Conservation (phyloP, 2,113 vertebrate genomes). For the Mugil cephalus region DNA sequence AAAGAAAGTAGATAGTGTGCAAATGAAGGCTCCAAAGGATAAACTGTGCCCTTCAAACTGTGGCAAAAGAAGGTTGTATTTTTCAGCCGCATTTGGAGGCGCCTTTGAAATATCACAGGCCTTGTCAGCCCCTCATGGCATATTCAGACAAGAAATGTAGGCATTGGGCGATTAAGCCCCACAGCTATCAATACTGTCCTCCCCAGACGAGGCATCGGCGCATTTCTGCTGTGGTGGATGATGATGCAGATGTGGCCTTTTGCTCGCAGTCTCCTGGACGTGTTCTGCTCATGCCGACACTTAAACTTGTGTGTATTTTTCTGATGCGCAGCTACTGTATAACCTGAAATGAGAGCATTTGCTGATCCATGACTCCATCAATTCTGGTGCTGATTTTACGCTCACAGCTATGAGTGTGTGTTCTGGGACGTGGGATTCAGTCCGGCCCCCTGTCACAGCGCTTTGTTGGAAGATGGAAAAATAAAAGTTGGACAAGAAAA, state of each 20-base stretch:
- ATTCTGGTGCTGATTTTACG: neutral
- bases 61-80: neutral
- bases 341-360: constrained; percentile 22
- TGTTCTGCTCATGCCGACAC: constrained; percentile 6
- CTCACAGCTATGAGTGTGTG: neutral
- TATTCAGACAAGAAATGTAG: constrained; percentile 25
- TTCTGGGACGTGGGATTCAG: neutral
- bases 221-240: constrained; percentile 1
- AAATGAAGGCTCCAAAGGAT: neutral
- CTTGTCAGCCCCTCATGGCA: constrained; percentile 24
- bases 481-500: neutral
- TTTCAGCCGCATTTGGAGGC: constrained; percentile 12
- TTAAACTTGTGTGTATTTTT: constrained; percentile 10
- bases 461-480: neutral
- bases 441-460: neutral
- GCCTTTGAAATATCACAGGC: constrained; percentile 24
- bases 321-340: constrained; percentile 26
- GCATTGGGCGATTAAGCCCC: constrained; percentile 19
- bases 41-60: constrained; percentile 22
- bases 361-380: constrained; percentile 20
- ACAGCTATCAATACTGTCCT: constrained; percentile 18
- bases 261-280: constrained; percentile 9
- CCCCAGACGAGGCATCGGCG: constrained; percentile 1
- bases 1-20: neutral
- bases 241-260: constrained; percentile 26